Base-by-base conservation (phyloP, 2,797 vertebrate genomes). In the Oryzias dopingdopingensis region DNA sequence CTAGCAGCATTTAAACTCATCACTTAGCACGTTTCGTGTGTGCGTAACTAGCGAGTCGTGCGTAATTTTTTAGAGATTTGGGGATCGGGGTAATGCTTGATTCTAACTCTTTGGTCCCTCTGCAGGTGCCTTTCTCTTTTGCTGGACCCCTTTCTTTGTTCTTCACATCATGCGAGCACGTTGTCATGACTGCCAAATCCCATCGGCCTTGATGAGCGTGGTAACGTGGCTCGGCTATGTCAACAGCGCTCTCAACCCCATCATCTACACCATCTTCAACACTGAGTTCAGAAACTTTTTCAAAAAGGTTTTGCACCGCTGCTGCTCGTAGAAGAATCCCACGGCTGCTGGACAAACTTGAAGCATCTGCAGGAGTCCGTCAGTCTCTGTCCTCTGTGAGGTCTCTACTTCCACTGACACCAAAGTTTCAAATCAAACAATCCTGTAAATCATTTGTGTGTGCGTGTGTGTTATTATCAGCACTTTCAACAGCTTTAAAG, bases 111-210 rank as follows among this genome's bases (percentile, higher is more conserved):
- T 32, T 7, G 7, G 29, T 65, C 5, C 16, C 49, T 20, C 46
- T 44, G 4, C 86, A 98, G 95, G 96, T 71, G 92, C 86, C 81
- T 98, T 98, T 86, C 92, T 98, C 80, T 90, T 96, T 76, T 98
- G 97, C 89, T 98, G 97, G 96, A 98, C 95, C 0, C 96, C 96
- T 0, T 99, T 98, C 85, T 98, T 98, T 26, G 95, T 96, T 63
- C 95, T 98, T 4, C 96, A 98, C 90, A 93, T 93, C 4, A 88
- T 93, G 55, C 85, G 93, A 44, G 96, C 92, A 1, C 87, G 94
- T 56, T 99, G 96, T 48, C 86, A 85, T 13, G 74, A 91, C 67
- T 98, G 96, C 67, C 13, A 84, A 29, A 74, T 96, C 57, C 90
- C 95, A 0, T 72, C 88, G 0, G 82, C 84, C 17, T 89, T 96